These are phyloP conservation scores for Monoplex corrugatus DNA, from an alignment of 2,888 invertebrate genomes.

Conservation along the genomic window DNA sequence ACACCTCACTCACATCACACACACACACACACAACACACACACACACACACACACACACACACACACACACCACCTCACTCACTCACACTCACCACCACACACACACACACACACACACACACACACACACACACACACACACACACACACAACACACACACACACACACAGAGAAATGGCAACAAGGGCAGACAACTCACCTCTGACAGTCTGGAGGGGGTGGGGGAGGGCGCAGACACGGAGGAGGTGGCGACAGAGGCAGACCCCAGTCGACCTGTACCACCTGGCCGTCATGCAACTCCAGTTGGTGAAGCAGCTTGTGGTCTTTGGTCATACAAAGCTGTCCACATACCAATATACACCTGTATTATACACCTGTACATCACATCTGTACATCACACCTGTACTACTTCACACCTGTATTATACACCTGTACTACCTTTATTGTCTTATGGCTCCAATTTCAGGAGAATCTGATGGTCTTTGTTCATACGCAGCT, in stretches of 20 bases:
- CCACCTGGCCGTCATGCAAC: slow-evolving; percentile 78
- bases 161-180: too few species aligned
- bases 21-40: neutral
- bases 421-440: too few species aligned
- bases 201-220: slow-evolving; percentile 53
- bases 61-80: neutral
- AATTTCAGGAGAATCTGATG: too few species aligned
- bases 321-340: slow-evolving; percentile 79
- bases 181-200: neutral
- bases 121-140: neutral
- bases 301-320: slow-evolving; percentile 81
- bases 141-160: too few species aligned
- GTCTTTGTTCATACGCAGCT: too few species aligned
- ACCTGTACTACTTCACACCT: too few species aligned
- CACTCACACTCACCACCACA: neutral
- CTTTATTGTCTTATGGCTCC: too few species aligned
- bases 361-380: too few species aligned
- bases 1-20: too few species aligned
- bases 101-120: neutral
- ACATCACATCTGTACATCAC: too few species aligned
- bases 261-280: slow-evolving; percentile 71
- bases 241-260: slow-evolving; percentile 48
- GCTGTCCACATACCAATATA: too few species aligned
- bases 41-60: slow-evolving; percentile 14
- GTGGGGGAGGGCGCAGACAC: slow-evolving; percentile 61